Base-by-base conservation (phyloP, 2,113 vertebrate species). In the Dunckerocampus dactyliophorus region DNA sequence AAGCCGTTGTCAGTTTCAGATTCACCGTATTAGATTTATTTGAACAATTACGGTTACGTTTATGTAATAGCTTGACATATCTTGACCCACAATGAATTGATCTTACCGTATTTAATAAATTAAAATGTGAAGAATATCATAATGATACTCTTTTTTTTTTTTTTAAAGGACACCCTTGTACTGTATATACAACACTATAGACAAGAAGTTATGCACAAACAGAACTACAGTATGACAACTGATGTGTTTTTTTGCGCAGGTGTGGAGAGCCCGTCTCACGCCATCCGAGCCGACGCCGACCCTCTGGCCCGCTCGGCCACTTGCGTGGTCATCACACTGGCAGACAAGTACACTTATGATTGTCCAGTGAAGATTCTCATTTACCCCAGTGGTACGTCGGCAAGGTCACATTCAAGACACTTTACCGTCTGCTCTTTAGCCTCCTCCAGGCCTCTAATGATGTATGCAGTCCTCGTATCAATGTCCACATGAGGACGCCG, bases 331-430 rank as follows among this genome's bases (percentile, higher is more conserved):
- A 89, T 99, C 91, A 97, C 93, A 0, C 85, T 99, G 86, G 95
- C 96, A 50, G 92, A 94, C 65, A 96, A 92, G 64, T 97, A 98
- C 81, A 95, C 94, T 31, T 99, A 96, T 0, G 96, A 99, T 90
- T 91, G 93, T 21, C 93, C 95, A 0, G 95, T 99, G 75, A 90
- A 94, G 75, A 95, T 99, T 80, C 76, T 97, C 46, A 96, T 98
- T 83, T 96, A 99, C 20, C 94, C 94, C 0, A 97, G 94, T 0
- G 95, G 96, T 99, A 90, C 31, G 81, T 90, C 51, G 11, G 62
- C 57, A 56, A 46, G 42, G 45, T 59, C 57, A 46, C 43, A 28
- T 31, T 56, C 34, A 20, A 54, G 11, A 55, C 12, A 16, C n/a
- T 56, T 42, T 19, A 20, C 12, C 6, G 5, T 37, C 19, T 19